phyloP scores from a whole-genome alignment of 2,113 vertebrate genomes.

The Cricetomys ansorgei region DNA sequence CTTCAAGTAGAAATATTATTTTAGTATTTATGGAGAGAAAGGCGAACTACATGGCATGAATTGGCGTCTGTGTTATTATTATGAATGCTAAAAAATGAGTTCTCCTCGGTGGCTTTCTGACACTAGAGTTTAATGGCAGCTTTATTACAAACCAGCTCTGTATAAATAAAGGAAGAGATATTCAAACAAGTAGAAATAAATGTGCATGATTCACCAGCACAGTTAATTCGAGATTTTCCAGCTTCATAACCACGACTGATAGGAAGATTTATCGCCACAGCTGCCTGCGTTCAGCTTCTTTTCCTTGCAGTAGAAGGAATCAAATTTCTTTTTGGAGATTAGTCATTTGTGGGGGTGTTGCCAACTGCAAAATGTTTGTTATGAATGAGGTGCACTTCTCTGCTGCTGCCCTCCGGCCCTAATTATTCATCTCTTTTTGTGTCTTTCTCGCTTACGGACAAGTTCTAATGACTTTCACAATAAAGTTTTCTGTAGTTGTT shows the following conservation, averaged over 20 bases:
- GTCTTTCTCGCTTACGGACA: constrained; percentile 54
- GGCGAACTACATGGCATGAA: constrained; percentile 52
- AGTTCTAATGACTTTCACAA: constrained; percentile 42
- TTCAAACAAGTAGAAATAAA: constrained; percentile 71
- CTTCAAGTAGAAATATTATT: constrained; percentile 67
- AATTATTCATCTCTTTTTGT: constrained; percentile 65
- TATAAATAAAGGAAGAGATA: constrained; percentile 69
- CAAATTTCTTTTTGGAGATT: constrained; percentile 81
- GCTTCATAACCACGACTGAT: constrained; percentile 73
- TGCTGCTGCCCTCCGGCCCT: background rate
- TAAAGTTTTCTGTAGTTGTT: constrained; percentile 56
- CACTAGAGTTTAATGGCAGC: constrained; percentile 57
- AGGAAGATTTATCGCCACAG: constrained; percentile 78
- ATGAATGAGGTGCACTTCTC: constrained; percentile 57
- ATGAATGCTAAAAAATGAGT: constrained; percentile 57
- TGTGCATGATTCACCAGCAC: constrained; percentile 70
- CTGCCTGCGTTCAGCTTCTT: constrained; percentile 73
- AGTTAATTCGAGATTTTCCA: constrained; percentile 76
- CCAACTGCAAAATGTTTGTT: constrained; percentile 73
- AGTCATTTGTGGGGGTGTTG: constrained; percentile 79
- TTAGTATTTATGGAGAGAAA: constrained; percentile 65
- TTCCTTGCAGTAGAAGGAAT: constrained; percentile 70
- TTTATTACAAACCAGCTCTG: constrained; percentile 64
- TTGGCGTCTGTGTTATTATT: constrained; percentile 54
- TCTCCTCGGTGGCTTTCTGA: constrained; percentile 62